A percentile compares a stretch with the other conserved stretches of the same genome.
Conservation (phyloP, 1,140 invertebrate species). For the Drosophila nannoptera region DNA sequence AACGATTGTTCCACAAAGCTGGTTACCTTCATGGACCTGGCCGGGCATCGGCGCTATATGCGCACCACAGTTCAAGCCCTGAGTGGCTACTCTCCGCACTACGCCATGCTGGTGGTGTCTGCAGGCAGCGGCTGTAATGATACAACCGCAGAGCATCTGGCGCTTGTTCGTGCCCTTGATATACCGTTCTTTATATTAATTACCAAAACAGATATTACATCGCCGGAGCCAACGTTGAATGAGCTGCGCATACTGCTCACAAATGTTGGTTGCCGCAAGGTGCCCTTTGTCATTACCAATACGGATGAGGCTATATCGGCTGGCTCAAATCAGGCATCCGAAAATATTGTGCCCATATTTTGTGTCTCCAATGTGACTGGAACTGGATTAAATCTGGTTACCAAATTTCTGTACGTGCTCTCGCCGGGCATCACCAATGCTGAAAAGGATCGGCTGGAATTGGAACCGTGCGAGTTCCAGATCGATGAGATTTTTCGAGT, state of each 20-base stretch:
- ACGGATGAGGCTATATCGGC: constrained; percentile 87
- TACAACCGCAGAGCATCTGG: constrained; percentile 91
- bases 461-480: constrained; percentile 91
- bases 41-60: constrained; percentile 97
- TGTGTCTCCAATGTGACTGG: constrained; percentile 97
- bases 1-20: constrained; percentile 93
- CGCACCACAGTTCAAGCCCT: constrained; percentile 96
- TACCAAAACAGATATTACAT: constrained; percentile 92
- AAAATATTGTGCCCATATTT: constrained; percentile 91
- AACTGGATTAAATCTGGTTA: constrained; percentile 88
- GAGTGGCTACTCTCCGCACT: constrained; percentile 96
- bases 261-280: constrained; percentile 83
- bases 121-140: constrained; percentile 82
- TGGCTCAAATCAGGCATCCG: constrained; percentile 82
- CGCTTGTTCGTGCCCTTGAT: constrained; percentile 89
- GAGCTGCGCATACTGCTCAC: constrained; percentile 84
- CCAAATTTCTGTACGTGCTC: constrained; percentile 87
- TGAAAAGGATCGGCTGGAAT: constrained; percentile 86
- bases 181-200: constrained; percentile 94
- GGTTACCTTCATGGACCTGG: constrained; percentile 97
- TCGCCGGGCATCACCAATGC: constrained; percentile 85
- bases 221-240: constrained; percentile 81
- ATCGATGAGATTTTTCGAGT: constrained; percentile 95
- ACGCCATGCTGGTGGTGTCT: constrained; percentile 93
- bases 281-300: constrained; percentile 84